These are phyloP conservation scores for Trichonephila clavata DNA, from an alignment of 1,140 invertebrate species.

Conservation along the genomic window DNA sequence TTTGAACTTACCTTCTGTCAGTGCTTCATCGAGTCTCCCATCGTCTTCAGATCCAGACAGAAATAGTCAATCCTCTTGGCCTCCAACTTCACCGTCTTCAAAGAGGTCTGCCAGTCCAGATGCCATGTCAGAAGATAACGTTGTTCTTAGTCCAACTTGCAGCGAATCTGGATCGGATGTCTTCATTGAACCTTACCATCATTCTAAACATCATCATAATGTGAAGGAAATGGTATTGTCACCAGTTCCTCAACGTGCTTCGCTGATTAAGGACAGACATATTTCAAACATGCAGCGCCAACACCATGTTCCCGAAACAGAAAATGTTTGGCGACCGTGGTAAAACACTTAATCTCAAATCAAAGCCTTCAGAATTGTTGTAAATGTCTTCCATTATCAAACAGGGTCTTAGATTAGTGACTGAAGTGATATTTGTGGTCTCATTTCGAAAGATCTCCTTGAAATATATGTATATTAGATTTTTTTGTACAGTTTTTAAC, in stretches of 20 bases:
- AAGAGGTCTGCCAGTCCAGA: conserved; percentile 69
- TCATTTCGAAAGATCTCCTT: conserved; percentile 30
- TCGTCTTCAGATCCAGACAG: conserved; percentile 65
- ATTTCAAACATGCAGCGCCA: neutral
- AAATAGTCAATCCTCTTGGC: conserved; percentile 56
- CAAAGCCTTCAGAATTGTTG: neutral
- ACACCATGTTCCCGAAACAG: conserved; percentile 37
- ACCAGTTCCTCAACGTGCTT: conserved; percentile 52
- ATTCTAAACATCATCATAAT: conserved; percentile 14
- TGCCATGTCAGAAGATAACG: conserved; percentile 65
- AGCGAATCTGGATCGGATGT: conserved; percentile 71
- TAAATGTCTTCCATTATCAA: conserved; percentile 30
- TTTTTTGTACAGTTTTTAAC: conserved; percentile 9
- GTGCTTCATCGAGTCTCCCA: conserved; percentile 64
- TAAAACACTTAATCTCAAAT: neutral
- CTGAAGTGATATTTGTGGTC: conserved; percentile 56
- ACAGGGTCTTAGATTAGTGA: neutral
- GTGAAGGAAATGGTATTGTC: conserved; percentile 43
- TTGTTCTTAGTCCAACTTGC: conserved; percentile 72
- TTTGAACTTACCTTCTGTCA: conserved; percentile 44
- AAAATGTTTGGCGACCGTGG: conserved; percentile 66
- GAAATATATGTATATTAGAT: neutral
- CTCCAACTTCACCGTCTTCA: conserved; percentile 52
- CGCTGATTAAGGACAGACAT: conserved; percentile 25
- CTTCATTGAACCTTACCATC: conserved; percentile 62